These are phyloP conservation scores for Sebastes trivittatus DNA, from an alignment of 2,797 vertebrate genomes.

Conservation along the genomic window DNA sequence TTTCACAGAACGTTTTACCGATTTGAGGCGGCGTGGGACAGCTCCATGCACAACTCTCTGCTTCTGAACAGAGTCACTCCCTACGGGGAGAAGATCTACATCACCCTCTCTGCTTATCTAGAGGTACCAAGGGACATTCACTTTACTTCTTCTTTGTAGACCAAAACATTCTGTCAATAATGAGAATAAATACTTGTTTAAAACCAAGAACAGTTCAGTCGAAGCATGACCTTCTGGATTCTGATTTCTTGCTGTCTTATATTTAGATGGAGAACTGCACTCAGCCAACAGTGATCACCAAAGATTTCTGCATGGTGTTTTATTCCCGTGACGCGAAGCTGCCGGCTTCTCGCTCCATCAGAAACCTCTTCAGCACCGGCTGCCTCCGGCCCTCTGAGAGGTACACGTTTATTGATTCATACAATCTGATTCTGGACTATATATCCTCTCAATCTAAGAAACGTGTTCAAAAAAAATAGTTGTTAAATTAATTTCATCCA, in stretches of 20 bases:
- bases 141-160: background rate
- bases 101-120: constrained; percentile 95
- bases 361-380: constrained; percentile 95
- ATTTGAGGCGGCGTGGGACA: constrained; percentile 97
- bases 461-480: accelerated
- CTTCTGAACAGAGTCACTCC: constrained; percentile 97
- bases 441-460: background rate
- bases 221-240: background rate
- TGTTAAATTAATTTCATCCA: background rate
- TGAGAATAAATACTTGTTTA: background rate
- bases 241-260: background rate
- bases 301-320: constrained; percentile 99
- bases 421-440: background rate
- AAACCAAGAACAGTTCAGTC: background rate
- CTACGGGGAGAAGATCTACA: constrained; percentile 98
- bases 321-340: constrained; percentile 96
- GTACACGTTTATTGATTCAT: constrained; percentile 67
- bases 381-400: constrained; percentile 92
- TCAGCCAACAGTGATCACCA: constrained; percentile 96
- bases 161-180: background rate
- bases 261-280: constrained; percentile 97
- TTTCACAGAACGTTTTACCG: constrained; percentile 93
- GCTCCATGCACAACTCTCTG: constrained; percentile 99
- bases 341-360: constrained; percentile 94
- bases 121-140: constrained; percentile 83